Evolutionary conservation across 2,888 invertebrate species (phyloP).

Genomic region (Idaea aversata): DNA sequence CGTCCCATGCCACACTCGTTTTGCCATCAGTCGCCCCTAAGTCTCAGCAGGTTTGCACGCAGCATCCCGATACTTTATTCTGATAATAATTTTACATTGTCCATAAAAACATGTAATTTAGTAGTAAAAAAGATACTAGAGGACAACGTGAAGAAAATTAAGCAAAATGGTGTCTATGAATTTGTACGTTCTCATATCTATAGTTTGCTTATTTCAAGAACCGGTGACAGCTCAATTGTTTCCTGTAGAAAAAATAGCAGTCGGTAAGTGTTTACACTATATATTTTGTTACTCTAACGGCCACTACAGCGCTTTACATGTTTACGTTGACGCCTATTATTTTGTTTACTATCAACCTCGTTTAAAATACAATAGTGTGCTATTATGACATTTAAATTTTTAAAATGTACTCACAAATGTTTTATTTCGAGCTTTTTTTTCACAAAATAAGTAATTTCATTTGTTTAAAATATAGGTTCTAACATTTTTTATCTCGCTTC

Average conservation of each 20-base stretch:
- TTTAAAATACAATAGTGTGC: background rate
- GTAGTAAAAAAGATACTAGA: slow-evolving; percentile 6
- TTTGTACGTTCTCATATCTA: slow-evolving; percentile 35
- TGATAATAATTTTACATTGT: slow-evolving; percentile 22
- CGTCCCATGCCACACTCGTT: slow-evolving; percentile 59
- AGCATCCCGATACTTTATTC: slow-evolving; percentile 64
- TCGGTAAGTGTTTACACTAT: slow-evolving; percentile 58
- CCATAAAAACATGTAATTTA: slow-evolving; percentile 23
- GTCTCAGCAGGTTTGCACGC: slow-evolving; percentile 77
- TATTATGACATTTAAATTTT: background rate
- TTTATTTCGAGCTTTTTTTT: too few species aligned
- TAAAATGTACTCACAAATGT: slow-evolving; percentile 4
- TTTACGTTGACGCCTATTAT: background rate
- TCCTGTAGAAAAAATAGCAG: slow-evolving; percentile 71
- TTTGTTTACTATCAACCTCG: background rate
- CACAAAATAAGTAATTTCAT: background rate
- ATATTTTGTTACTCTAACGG: slow-evolving; percentile 1
- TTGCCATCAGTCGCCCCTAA: slow-evolving; percentile 73
- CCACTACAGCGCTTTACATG: background rate
- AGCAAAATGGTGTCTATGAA: slow-evolving; percentile 42
- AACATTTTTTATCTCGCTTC: slow-evolving; percentile 51
- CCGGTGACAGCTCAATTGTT: slow-evolving; percentile 61
- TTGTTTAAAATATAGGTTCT: slow-evolving; percentile 17
- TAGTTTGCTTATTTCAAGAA: slow-evolving; percentile 57
- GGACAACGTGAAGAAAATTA: slow-evolving; percentile 6